These are phyloP conservation scores for Plectropomus leopardus DNA, from an alignment of 2,113 vertebrate genomes.

Conservation along the genomic window DNA sequence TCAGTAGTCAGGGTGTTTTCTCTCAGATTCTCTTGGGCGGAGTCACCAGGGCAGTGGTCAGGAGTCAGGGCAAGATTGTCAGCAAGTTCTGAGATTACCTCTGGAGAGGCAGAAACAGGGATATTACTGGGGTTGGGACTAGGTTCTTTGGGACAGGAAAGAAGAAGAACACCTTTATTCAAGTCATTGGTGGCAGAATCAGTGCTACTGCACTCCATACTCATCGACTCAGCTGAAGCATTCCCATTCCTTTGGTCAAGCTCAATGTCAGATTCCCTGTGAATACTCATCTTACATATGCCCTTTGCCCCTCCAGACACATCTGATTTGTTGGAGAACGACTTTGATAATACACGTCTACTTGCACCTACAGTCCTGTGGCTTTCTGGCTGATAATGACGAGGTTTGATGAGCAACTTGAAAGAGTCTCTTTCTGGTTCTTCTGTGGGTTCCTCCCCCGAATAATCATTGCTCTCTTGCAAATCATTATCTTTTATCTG, in stretches of 20 bases:
- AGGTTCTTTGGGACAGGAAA: slow-evolving; percentile 83
- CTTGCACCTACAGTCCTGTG: slow-evolving; percentile 64
- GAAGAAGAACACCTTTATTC: slow-evolving; percentile 85
- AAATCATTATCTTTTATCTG: slow-evolving; percentile 25
- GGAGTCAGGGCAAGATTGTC: slow-evolving; percentile 81
- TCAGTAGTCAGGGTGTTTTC: slow-evolving; percentile 82
- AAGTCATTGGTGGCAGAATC: slow-evolving; percentile 85
- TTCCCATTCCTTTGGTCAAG: slow-evolving; percentile 81
- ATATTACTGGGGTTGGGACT: slow-evolving; percentile 85
- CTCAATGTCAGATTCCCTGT: slow-evolving; percentile 62
- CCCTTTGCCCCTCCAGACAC: slow-evolving; percentile 54
- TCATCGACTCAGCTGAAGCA: slow-evolving; percentile 50
- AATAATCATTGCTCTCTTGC: slow-evolving; percentile 38
- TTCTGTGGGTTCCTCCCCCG: slow-evolving; percentile 32
- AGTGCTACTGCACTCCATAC: slow-evolving; percentile 34
- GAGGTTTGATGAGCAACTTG: slow-evolving; percentile 77
- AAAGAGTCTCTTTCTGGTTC: slow-evolving; percentile 76
- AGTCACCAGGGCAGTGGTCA: slow-evolving; percentile 78
- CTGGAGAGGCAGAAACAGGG: slow-evolving; percentile 81
- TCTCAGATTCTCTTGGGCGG: slow-evolving; percentile 85
- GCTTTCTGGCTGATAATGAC: slow-evolving; percentile 60
- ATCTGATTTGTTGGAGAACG: slow-evolving; percentile 58
- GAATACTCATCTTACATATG: slow-evolving; percentile 29
- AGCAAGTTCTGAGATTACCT: slow-evolving; percentile 77
- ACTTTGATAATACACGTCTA: slow-evolving; percentile 63